Percentiles rank a stretch among this genome's conserved stretches.
Conservation (phyloP, 1,140 invertebrate species). For the Drosophila sturtevanti region DNA sequence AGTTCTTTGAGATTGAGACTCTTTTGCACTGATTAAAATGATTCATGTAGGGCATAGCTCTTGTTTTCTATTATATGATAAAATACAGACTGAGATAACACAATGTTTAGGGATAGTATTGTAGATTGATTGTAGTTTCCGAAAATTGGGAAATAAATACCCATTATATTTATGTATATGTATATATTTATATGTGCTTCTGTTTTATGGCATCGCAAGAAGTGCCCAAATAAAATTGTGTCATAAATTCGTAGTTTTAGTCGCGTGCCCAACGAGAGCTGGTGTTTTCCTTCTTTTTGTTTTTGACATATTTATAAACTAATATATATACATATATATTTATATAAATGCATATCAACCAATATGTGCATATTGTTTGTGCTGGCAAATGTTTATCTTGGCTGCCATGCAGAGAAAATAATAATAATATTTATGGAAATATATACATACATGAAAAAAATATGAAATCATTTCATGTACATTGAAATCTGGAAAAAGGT, state of each 20-base stretch:
- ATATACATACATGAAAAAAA: conserved; percentile 21
- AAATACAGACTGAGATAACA: background rate
- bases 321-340: background rate
- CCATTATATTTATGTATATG: background rate
- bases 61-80: background rate
- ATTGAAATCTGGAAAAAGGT: background rate
- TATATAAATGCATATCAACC: background rate
- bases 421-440: conserved; percentile 54
- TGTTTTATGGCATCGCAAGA: background rate
- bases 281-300: conserved; percentile 57
- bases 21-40: conserved; percentile 22
- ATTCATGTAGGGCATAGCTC: conserved; percentile 27
- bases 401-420: conserved; percentile 40
- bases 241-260: conserved; percentile 10
- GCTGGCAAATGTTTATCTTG: conserved; percentile 46
- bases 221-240: background rate
- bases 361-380: background rate
- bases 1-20: conserved; percentile 25
- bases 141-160: background rate
- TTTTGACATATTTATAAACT: conserved; percentile 46
- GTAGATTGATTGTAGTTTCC: background rate
- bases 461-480: conserved; percentile 12
- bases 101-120: background rate
- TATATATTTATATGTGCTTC: background rate
- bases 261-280: conserved; percentile 38